Percentiles rank a stretch among this genome's conserved stretches.
Evolutionary conservation across 2,113 vertebrate species (phyloP).

Genomic region (Vanacampus margaritifer): DNA sequence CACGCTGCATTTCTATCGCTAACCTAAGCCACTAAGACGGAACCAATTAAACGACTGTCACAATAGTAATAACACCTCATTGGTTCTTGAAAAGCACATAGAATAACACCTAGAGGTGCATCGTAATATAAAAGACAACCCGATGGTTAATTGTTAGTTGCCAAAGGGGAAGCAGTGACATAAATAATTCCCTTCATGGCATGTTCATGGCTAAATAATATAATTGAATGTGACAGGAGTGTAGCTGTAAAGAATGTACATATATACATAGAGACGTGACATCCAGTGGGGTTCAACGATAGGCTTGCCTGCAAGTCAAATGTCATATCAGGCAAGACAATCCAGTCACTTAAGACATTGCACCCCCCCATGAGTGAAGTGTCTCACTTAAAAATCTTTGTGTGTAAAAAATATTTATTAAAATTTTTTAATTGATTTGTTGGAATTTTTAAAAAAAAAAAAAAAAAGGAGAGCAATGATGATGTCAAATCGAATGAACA

Average conservation of each 20-base stretch:
- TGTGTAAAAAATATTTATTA: too few species aligned
- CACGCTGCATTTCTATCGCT: neutral
- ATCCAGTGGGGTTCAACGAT: neutral
- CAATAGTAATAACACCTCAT: neutral
- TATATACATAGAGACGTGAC: slow-evolving; percentile 18
- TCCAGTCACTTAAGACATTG: too few species aligned
- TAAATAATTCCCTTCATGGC: slow-evolving; percentile 42
- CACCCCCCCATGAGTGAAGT: too few species aligned
- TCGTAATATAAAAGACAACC: neutral
- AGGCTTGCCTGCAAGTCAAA: slow-evolving; percentile 3
- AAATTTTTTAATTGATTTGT: too few species aligned
- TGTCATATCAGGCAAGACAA: neutral
- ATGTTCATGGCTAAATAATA: slow-evolving; percentile 5
- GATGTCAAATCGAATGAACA: too few species aligned
- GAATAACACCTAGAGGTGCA: neutral
- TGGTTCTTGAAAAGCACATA: neutral
- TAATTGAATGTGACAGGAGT: slow-evolving; percentile 15
- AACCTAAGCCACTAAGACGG: neutral
- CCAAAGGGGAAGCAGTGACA: slow-evolving; percentile 28
- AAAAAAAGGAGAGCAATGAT: too few species aligned
- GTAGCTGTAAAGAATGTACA: slow-evolving; percentile 9
- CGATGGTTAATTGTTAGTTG: slow-evolving; percentile 17
- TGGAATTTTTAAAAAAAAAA: too few species aligned
- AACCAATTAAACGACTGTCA: neutral
- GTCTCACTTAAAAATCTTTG: too few species aligned